phyloP scores from a whole-genome alignment of 2,113 vertebrate genomes.

The Hymenochirus boettgeri region DNA sequence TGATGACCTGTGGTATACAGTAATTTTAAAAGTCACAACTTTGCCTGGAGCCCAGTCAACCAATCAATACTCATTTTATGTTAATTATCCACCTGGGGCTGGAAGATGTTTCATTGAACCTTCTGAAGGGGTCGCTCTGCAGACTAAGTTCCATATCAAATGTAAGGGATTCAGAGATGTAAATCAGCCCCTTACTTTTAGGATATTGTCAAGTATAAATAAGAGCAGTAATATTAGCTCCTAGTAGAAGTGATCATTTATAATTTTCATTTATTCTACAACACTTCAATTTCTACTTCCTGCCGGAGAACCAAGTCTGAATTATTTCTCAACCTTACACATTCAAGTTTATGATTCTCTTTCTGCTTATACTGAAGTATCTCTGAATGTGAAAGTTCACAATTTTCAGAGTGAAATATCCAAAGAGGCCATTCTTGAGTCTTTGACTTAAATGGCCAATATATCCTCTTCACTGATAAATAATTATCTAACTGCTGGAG shows the following conservation, averaged over 20 bases:
- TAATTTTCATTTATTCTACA: constrained; percentile 49
- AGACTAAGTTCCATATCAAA: too few relatives aligned
- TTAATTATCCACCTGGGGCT: too few relatives aligned
- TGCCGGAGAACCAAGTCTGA: constrained; percentile 23
- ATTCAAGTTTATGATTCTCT: constrained; percentile 53
- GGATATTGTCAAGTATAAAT: too few relatives aligned
- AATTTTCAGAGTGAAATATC: neutral
- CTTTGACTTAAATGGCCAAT: constrained; percentile 26
- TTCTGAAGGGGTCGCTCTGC: too few relatives aligned
- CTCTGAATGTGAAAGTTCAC: constrained; percentile 21
- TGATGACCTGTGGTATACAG: too few relatives aligned
- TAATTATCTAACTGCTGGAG: constrained; percentile 20
- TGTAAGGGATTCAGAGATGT: too few relatives aligned
- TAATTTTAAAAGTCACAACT: too few relatives aligned
- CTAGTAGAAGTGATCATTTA: constrained; percentile 50
- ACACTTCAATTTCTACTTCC: constrained; percentile 55
- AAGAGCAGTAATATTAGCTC: constrained; percentile 50
- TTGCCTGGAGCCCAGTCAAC: too few relatives aligned
- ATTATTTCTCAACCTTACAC: constrained; percentile 39
- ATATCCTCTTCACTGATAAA: neutral
- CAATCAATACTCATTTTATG: too few relatives aligned
- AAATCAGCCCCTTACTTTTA: too few relatives aligned
- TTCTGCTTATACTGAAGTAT: constrained; percentile 50
- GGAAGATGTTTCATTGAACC: too few relatives aligned
- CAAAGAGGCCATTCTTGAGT: neutral